Conservation (phyloP, 2,888 invertebrate genomes). For the Drosophila suboccidentalis region DNA sequence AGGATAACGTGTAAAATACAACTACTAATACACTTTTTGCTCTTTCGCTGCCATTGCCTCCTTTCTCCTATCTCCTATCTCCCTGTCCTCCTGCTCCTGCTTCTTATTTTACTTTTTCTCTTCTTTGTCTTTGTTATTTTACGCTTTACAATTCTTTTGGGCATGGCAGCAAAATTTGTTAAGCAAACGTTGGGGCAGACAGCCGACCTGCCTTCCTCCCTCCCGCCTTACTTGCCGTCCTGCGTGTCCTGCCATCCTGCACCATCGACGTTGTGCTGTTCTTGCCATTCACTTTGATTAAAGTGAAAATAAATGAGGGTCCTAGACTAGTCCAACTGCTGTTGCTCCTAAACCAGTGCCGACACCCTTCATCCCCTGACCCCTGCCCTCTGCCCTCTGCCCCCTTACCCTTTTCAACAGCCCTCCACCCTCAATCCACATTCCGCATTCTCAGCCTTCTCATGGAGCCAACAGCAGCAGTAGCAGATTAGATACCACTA, state of each 20-base stretch:
- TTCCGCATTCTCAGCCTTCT: conserved; percentile 43
- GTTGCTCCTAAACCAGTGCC: conserved; percentile 43
- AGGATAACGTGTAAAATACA: conserved; percentile 78
- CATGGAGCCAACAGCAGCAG: conserved; percentile 25
- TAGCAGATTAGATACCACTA: conserved; percentile 64
- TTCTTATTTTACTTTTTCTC: conserved; percentile 39
- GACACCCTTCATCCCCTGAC: neutral
- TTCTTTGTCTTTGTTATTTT: conserved; percentile 73
- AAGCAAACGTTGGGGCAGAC: conserved; percentile 57
- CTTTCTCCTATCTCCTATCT: conserved; percentile 22
- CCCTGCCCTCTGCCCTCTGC: neutral
- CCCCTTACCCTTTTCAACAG: neutral
- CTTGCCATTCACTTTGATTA: conserved; percentile 74
- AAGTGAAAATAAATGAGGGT: conserved; percentile 80
- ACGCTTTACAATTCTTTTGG: conserved; percentile 79
- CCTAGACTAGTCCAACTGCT: conserved; percentile 69
- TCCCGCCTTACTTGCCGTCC: neutral
- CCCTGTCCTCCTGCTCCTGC: neutral
- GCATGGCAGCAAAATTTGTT: conserved; percentile 72
- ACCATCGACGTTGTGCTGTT: conserved; percentile 40
- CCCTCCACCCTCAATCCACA: neutral
- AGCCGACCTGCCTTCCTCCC: conserved; percentile 40
- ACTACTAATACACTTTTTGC: conserved; percentile 61
- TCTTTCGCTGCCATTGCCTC: neutral
- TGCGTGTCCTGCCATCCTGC: neutral